Base-by-base conservation (phyloP, 2,113 vertebrate genomes). In the Tachycineta bicolor region DNA sequence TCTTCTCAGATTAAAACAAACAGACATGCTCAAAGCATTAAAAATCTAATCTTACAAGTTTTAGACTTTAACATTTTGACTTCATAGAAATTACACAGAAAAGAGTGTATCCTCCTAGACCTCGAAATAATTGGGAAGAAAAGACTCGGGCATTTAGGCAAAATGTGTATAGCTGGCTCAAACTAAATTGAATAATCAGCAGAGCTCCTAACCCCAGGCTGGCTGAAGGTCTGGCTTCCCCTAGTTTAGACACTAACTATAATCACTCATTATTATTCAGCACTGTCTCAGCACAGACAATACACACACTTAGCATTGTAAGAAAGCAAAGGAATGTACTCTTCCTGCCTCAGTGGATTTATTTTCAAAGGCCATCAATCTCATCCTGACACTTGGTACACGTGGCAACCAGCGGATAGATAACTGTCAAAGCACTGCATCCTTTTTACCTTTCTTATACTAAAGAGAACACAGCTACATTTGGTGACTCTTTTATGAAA, bases 391-490 rank as follows among this genome's bases (percentile, higher is more conserved):
- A 62, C 43, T 53, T 3, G 20, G 71, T 63, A 67, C 68, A 41
- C 0, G 14, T 24, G 14, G 80, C 89, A 83, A 58, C 74, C 91
- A 70, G 73, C 68, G 91, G 64, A 80, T 4, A 53, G 89, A 70
- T 77, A 50, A 52, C 63, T 81, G 87, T 84, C 89, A 92, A 89
- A 95, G 89, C 89, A 55, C 46, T 14, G 43, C 68, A 37, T 43
- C 82, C 41, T 86, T 83, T 70, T 49, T 49, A 65, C 52, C 37
- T 86, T 77, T 70, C 60, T 71, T 56, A 49, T 3, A 52, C 47
- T 58, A 15, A 64, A 73, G 50, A 80, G 63, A 86, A 50, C 43
- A 82, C 34, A 52, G 43, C 22, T 89, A 15, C 49, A 64, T 75
- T 89, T 56, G 53, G 87, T 25, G 80, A 77, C 37, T 88, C 49